A percentile compares a stretch with the other conserved stretches of the same genome.
Evolutionary conservation across 2,113 vertebrate species (phyloP).

Genomic region (Alethe castanea): DNA sequence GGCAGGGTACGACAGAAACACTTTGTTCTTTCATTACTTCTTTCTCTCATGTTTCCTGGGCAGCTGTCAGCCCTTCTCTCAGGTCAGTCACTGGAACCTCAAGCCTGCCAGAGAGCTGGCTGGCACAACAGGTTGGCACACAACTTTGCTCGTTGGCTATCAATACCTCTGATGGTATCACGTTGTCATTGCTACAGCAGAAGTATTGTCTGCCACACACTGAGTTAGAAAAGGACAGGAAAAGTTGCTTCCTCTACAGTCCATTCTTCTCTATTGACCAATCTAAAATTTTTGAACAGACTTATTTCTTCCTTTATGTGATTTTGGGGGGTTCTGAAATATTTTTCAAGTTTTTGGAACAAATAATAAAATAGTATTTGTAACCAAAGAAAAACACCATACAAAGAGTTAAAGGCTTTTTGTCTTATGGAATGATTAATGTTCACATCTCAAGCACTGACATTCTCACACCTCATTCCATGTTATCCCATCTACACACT

Average conservation of each 20-base stretch:
- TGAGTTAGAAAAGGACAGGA: not conserved
- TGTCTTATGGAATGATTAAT: not conserved
- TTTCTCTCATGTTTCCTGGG: not conserved
- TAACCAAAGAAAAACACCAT: not conserved
- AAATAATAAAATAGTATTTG: not conserved
- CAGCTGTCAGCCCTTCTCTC: not conserved
- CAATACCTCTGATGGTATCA: not conserved
- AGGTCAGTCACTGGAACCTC: not conserved
- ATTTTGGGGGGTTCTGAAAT: not conserved
- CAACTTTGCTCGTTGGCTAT: not conserved
- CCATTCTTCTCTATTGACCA: not conserved
- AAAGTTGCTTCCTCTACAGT: not conserved
- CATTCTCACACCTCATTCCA: not conserved
- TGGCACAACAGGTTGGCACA: not conserved
- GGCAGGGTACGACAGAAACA: slow-evolving; percentile 59
- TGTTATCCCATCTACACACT: not conserved
- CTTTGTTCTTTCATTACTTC: not conserved
- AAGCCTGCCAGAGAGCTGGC: not conserved
- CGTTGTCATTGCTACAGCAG: not conserved
- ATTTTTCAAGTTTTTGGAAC: not conserved
- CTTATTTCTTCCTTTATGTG: not conserved
- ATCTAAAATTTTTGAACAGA: not conserved
- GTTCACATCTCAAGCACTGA: not conserved
- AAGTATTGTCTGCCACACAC: fast-evolving
- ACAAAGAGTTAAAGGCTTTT: not conserved